Conservation (phyloP, 2,888 invertebrate species). For the Cerceris rybyensis region DNA sequence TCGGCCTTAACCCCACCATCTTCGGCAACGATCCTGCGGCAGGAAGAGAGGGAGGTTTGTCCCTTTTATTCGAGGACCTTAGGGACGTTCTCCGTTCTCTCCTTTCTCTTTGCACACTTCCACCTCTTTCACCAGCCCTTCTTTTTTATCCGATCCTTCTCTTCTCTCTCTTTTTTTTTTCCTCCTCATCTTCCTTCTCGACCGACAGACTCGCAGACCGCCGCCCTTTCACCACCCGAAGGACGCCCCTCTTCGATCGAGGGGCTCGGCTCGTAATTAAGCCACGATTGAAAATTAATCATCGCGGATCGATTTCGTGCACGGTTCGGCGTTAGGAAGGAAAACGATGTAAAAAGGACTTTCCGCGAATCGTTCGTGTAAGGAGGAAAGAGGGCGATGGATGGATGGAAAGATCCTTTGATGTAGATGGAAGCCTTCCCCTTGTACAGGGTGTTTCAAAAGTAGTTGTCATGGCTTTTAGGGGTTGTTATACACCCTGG, state of each 20-base stretch:
- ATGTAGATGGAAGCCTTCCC: constrained; percentile 48
- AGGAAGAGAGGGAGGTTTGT: constrained; percentile 29
- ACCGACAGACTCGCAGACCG: constrained; percentile 23
- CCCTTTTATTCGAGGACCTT: constrained; percentile 60
- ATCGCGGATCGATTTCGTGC: constrained; percentile 71
- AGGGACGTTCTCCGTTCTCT: constrained; percentile 42
- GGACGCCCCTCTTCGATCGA: constrained; percentile 62
- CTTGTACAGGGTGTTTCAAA: too few species aligned
- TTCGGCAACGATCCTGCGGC: constrained; percentile 60
- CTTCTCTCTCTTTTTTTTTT: constrained; percentile 25
- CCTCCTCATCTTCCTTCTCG: constrained; percentile 25
- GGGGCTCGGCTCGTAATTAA: constrained; percentile 76
- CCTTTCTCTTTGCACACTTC: constrained; percentile 36
- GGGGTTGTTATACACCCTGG: too few species aligned
- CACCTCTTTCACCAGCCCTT: constrained; percentile 11
- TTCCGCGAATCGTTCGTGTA: neutral
- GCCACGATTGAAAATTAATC: constrained; percentile 78
- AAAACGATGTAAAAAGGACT: constrained; percentile 44
- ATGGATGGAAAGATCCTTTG: constrained; percentile 65
- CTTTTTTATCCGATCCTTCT: constrained; percentile 5
- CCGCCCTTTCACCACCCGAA: constrained; percentile 55
- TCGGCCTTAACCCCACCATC: constrained; percentile 43
- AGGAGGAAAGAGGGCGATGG: constrained; percentile 28
- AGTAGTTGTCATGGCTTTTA: too few species aligned
- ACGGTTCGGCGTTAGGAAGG: constrained; percentile 34